These are phyloP conservation scores for Sesia bembeciformis DNA, from an alignment of 2,888 invertebrate species.

Conservation along the genomic window DNA sequence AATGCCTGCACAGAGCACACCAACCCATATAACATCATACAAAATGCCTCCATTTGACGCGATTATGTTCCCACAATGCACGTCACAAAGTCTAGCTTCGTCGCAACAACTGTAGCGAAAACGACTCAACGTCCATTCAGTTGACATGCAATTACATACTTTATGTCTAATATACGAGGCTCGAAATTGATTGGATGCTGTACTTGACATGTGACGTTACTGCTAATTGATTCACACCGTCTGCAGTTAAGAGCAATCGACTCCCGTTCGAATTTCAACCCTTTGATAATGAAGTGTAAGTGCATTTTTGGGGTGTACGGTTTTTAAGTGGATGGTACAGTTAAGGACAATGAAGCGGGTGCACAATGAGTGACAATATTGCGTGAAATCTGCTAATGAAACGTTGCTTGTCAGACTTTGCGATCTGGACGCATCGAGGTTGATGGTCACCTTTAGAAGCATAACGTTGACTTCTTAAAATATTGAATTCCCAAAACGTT, in stretches of 20 bases:
- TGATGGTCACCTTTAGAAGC: too few species aligned
- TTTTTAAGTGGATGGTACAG: slow-evolving; percentile 17
- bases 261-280: slow-evolving; percentile 8
- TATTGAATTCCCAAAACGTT: too few species aligned
- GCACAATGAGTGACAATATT: slow-evolving; percentile 37
- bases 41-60: slow-evolving; percentile 27
- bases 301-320: slow-evolving; percentile 20
- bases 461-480: too few species aligned
- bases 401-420: neutral
- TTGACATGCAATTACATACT: neutral
- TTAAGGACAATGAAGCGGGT: slow-evolving; percentile 35
- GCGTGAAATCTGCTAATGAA: slow-evolving; percentile 32
- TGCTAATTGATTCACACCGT: slow-evolving; percentile 22
- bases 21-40: neutral
- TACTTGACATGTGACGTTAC: slow-evolving; percentile 23
- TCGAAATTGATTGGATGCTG: slow-evolving; percentile 23
- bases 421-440: too few species aligned
- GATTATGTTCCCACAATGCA: slow-evolving; percentile 37
- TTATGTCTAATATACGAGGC: slow-evolving; percentile 3
- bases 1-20: neutral
- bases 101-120: slow-evolving; percentile 5
- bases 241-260: slow-evolving; percentile 35
- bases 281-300: slow-evolving; percentile 4
- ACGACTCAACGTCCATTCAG: slow-evolving; percentile 10
- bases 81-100: slow-evolving; percentile 30